Base-by-base conservation (phyloP, 2,888 invertebrate genomes). In the Drosophila pegasa region DNA sequence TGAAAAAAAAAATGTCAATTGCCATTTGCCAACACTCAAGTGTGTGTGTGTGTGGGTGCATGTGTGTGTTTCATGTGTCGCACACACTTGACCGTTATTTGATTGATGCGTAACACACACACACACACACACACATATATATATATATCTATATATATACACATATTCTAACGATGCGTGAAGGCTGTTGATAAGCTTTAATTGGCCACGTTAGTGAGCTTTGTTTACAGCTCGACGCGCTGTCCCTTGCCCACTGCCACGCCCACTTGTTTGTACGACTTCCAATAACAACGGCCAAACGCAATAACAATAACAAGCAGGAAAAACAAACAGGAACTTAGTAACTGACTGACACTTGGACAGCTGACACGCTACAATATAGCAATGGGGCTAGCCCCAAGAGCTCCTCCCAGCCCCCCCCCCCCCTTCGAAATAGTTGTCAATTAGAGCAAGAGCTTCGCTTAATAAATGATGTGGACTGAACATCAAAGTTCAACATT, bases 291-390 rank as follows among this genome's bases (percentile, higher is more conserved):
- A 35, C 27, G 48, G 20, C 29, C 43, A 56, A 10, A 25, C 18
- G 20, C 35, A 33, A 47, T 22, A 56, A 59, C 41, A 56, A 38
- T 12, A 72, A 73, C 37, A 58, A 50, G n/a, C 52, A 50, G 10
- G 12, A 50, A 33, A 40, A 60, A 52, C 45, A 61, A 61, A 31
- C 43, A 27, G 14, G 18, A 61, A 66, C 57, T 47, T 40, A 31
- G 20, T 14, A 40, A 54, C 72, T 45, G 52, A 59, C 57, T 77
- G 81, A 74, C 83, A 83, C 67, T 64, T 70, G 81, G 81, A 77
- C 87, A 84, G 47, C 57, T 75, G 72, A 84, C 87, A 79, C 67
- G 62, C 35, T n/a, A n/a, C n/a, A n/a, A n/a, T n/a, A n/a, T n/a
- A n/a, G n/a, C n/a, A n/a, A n/a, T n/a, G n/a, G n/a, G n/a, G n/a